Evolutionary conservation across 2,888 invertebrate species (phyloP).

Genomic region (Brachynemurus nebulosus): DNA sequence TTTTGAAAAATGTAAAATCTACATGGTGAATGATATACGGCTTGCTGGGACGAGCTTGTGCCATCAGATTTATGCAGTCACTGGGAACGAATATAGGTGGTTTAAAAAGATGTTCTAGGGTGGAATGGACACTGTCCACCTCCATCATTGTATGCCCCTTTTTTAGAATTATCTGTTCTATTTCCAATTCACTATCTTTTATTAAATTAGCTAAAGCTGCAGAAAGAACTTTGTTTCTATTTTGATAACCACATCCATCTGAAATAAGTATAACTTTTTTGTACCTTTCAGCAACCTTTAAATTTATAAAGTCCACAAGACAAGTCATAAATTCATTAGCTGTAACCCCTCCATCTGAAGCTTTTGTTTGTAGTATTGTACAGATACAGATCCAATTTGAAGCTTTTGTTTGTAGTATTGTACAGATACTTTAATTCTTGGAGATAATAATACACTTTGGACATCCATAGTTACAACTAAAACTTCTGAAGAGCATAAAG

Average conservation of each 20-base stretch:
- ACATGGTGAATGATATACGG: no score
- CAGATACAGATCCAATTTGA: no score
- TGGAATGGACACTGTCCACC: no score
- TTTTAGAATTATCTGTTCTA: constrained; percentile 13
- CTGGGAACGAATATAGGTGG: no score
- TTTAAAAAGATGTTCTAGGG: no score
- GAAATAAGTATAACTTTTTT: constrained; percentile 12
- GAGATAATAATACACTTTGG: constrained; percentile 10
- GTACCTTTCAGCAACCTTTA: constrained; percentile 7
- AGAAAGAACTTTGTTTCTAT: constrained; percentile 13
- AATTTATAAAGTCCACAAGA: constrained; percentile 12
- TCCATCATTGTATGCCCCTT: constrained; percentile 17
- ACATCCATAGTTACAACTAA: constrained; percentile 10
- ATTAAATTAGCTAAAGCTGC: constrained; percentile 4
- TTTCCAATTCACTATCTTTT: not conserved
- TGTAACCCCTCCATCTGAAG: constrained; percentile 16
- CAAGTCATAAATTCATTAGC: constrained; percentile 16
- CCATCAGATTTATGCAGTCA: no score
- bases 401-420: no score
- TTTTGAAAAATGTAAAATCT: no score
- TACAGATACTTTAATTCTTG: constrained; percentile 20
- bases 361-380: constrained; percentile 23
- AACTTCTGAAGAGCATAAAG: no score
- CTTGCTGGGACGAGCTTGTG: no score
- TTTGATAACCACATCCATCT: constrained; percentile 13